These are phyloP conservation scores for Agrypnia vestita DNA, from an alignment of 1,140 invertebrate genomes.

Conservation along the genomic window DNA sequence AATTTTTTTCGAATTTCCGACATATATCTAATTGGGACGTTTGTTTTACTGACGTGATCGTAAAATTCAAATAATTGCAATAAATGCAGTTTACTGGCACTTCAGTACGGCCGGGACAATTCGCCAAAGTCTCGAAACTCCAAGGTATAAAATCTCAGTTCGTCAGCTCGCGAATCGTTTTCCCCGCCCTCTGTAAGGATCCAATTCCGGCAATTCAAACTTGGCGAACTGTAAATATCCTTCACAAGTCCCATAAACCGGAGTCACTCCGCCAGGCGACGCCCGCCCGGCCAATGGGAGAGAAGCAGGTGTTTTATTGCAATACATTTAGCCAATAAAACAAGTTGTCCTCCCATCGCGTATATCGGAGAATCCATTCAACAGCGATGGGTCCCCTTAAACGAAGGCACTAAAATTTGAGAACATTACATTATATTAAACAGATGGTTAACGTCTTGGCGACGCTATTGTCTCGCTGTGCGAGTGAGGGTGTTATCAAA, in stretches of 20 bases:
- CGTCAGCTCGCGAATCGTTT: not conserved
- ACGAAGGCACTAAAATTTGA: conserved; percentile 10
- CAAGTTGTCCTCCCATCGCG: conserved; percentile 16
- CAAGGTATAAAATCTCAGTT: not conserved
- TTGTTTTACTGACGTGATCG: too few relatives aligned
- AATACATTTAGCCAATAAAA: conserved; percentile 41
- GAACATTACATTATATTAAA: conserved; percentile 36
- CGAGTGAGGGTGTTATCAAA: too few relatives aligned
- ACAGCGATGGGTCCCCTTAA: not conserved
- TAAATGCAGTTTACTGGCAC: too few relatives aligned
- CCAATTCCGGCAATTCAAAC: conserved; percentile 13
- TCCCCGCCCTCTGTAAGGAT: not conserved
- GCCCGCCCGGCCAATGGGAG: not conserved
- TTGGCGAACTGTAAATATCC: conserved; percentile 19
- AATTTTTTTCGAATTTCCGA: too few relatives aligned
- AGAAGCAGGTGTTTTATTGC: conserved; percentile 39
- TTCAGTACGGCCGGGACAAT: too few relatives aligned
- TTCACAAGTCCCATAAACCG: conserved; percentile 30
- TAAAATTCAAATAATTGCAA: too few relatives aligned
- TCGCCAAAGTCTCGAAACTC: not conserved
- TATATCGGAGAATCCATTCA: conserved; percentile 27
- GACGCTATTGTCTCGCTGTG: too few relatives aligned
- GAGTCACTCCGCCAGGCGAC: conserved; percentile 25
- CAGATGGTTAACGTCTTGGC: conserved; percentile 24
- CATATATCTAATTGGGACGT: too few relatives aligned